Evolutionary conservation across 2,888 invertebrate species (phyloP).

Genomic region (Clistopyga incitator): DNA sequence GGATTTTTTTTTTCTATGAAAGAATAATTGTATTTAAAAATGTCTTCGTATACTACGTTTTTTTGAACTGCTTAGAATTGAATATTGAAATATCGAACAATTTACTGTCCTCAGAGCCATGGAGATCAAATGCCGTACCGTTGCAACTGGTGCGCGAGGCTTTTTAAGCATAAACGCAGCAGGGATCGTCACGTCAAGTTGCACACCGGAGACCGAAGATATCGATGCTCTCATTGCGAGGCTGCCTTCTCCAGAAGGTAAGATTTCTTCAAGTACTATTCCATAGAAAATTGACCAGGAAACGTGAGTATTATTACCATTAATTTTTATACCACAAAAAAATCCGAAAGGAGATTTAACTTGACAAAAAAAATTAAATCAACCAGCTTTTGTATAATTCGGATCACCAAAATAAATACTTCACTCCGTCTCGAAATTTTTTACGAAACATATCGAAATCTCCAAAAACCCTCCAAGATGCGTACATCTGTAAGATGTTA

Average conservation of each 20-base stretch:
- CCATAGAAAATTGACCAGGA: no score
- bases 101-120: constrained; percentile 89
- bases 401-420: no score
- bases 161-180: constrained; percentile 97
- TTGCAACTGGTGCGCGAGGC: constrained; percentile 95
- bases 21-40: neutral
- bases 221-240: constrained; percentile 95
- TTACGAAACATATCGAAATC: no score
- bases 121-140: constrained; percentile 96
- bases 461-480: no score
- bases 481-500: neutral
- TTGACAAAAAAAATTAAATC: no score
- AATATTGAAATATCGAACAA: constrained; percentile 14
- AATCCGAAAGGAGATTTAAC: no score
- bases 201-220: constrained; percentile 96
- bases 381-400: no score
- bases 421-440: no score
- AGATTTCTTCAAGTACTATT: neutral
- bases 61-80: neutral
- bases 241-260: constrained; percentile 97
- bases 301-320: no score
- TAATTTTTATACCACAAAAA: no score
- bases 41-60: neutral
- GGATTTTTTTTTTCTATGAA: no score
- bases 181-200: constrained; percentile 97